Base-by-base conservation (phyloP, 2,797 vertebrate species). In the Lepus oiostolus region DNA sequence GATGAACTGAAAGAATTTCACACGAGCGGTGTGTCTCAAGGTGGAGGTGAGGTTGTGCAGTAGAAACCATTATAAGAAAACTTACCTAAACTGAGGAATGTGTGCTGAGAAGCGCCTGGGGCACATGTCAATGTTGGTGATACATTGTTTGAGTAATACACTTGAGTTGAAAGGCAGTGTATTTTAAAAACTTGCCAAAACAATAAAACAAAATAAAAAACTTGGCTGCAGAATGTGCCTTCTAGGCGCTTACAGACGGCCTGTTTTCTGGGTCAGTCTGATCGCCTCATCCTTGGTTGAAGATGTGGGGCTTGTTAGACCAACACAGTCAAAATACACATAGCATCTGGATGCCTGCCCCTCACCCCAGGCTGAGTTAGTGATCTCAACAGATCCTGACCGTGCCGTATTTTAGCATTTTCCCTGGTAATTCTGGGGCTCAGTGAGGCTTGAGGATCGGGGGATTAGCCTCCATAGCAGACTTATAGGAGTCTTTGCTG, bases 41-140 rank as follows among this genome's bases (percentile, higher is more conserved):
- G 9, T n/a, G 30, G 7, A 85, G 75, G 32, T 30, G 50, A 86
- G 5, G 9, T 21, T 65, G 13, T 35, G 68, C n/a, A 75, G 5
- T 58, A 22, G 42, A 14, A 54, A 17, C 67, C 22, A 12, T n/a
- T 54, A 85, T 88, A 68, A 81, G 28, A 54, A 91, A 72, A 54
- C 21, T 19, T 22, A 50, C 30, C 22, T 16, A 28, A 72, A 62
- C 4, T 12, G 11, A n/a, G 3, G 35, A 74, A 75, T 24, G 26
- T 82, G 35, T 79, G 77, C 68, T 26, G 58, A 42, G 60, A 92
- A 88, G 16, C 28, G 42, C 88, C 79, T 32, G 24, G 38, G 35
- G 12, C 67, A 85, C 71, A 75, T 30, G n/a, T 42, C 52, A 42
- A 75, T 38, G 5, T 11, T 38, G 35, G 85, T 71, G 74, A 68